Conservation (phyloP, 2,888 invertebrate species). For the Cabera pusaria region DNA sequence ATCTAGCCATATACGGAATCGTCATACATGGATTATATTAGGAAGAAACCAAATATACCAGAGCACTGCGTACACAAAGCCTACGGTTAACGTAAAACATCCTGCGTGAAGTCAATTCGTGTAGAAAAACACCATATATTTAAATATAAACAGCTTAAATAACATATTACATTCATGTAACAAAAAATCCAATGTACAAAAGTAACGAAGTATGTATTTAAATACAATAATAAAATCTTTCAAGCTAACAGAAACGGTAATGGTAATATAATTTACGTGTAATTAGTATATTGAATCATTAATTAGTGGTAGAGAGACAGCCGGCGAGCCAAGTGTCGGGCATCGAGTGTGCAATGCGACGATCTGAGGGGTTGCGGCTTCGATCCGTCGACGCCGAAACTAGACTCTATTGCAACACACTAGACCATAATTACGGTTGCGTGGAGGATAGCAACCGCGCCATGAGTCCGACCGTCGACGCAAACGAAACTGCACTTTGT, state of each 20-base stretch:
- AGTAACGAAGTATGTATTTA: constrained; percentile 74
- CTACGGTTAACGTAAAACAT: constrained; percentile 70
- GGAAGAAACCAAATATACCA: constrained; percentile 75
- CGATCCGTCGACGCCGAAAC: no score
- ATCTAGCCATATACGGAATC: constrained; percentile 75
- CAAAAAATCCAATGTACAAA: constrained; percentile 81
- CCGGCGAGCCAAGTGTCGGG: constrained; percentile 12
- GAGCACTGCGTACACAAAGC: constrained; percentile 76
- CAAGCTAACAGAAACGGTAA: constrained; percentile 72
- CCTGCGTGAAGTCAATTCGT: constrained; percentile 72
- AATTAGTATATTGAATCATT: constrained; percentile 28
- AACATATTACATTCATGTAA: constrained; percentile 78
- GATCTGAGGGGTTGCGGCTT: no score
- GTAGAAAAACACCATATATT: constrained; percentile 70
- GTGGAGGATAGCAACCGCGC: no score
- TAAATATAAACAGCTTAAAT: constrained; percentile 80
- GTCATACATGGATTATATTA: constrained; percentile 70
- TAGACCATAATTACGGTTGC: no score
- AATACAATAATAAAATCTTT: constrained; percentile 73
- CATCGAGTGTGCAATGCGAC: no score
- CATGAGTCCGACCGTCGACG: no score
- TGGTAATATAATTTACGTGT: constrained; percentile 53
- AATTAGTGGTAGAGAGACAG: constrained; percentile 36
- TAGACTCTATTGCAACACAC: no score
- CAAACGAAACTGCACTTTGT: no score